Conservation (phyloP, 1,140 invertebrate species). For the Ctenoplectra terminalis region DNA sequence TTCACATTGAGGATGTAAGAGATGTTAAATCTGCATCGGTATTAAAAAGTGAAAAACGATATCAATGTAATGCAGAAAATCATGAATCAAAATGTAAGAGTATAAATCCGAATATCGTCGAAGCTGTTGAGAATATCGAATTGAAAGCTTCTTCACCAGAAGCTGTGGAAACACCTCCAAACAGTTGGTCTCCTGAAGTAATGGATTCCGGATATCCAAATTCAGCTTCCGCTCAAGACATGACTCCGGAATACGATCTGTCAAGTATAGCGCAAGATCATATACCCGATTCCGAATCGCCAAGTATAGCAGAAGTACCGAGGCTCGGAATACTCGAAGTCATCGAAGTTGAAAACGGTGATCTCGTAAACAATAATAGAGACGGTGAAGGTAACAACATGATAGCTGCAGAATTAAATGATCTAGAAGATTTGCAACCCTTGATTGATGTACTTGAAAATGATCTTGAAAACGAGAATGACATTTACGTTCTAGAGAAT, state of each 20-base stretch:
- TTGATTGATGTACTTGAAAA: slow-evolving; percentile 71
- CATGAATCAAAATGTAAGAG: slow-evolving; percentile 11
- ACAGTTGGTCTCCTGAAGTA: slow-evolving; percentile 74
- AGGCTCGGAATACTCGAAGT: slow-evolving; percentile 64
- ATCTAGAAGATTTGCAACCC: slow-evolving; percentile 70
- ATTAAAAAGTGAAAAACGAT: slow-evolving; percentile 26
- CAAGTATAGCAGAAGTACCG: slow-evolving; percentile 69
- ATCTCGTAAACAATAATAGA: slow-evolving; percentile 84
- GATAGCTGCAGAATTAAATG: slow-evolving; percentile 64
- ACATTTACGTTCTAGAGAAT: slow-evolving; percentile 76
- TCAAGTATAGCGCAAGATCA: slow-evolving; percentile 71
- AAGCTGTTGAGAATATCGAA: slow-evolving; percentile 44
- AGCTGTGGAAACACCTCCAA: slow-evolving; percentile 60
- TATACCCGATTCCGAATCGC: slow-evolving; percentile 70
- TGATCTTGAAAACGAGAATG: slow-evolving; percentile 78
- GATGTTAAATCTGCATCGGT: slow-evolving; percentile 34
- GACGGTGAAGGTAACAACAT: slow-evolving; percentile 84
- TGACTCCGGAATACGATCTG: slow-evolving; percentile 75
- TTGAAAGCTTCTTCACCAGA: slow-evolving; percentile 55
- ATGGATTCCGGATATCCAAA: slow-evolving; percentile 84
- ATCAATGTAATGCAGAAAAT: not conserved
- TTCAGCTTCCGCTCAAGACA: slow-evolving; percentile 78
- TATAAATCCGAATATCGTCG: slow-evolving; percentile 12
- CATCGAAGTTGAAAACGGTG: slow-evolving; percentile 82
- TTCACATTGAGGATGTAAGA: not conserved